These are phyloP conservation scores for Synergus laeviventris DNA, from an alignment of 2,888 invertebrate genomes.

Conservation along the genomic window DNA sequence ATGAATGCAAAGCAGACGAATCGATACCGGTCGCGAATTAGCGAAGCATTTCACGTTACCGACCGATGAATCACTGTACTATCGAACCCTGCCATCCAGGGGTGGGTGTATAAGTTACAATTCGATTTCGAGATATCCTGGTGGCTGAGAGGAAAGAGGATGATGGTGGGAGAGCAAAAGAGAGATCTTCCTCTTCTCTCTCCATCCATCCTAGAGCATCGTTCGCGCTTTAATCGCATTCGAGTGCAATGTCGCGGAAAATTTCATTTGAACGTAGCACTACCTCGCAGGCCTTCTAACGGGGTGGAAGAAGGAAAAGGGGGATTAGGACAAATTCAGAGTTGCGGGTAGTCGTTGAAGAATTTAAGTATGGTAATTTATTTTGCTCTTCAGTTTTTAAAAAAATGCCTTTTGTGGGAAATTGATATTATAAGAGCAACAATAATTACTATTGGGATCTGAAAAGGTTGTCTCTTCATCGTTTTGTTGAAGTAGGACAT, in stretches of 20 bases:
- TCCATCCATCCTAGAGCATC: slow-evolving; percentile 67
- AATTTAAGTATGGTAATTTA: slow-evolving; percentile 23
- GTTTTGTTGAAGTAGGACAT: slow-evolving; percentile 30
- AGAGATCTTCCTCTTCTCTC: slow-evolving; percentile 48
- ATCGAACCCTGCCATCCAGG: slow-evolving; percentile 37
- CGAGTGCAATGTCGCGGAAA: slow-evolving; percentile 78
- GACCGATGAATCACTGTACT: slow-evolving; percentile 64
- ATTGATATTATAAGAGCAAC: background rate
- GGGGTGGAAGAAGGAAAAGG: slow-evolving; percentile 54
- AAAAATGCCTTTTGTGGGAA: background rate
- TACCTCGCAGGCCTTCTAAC: slow-evolving; percentile 13
- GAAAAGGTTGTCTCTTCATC: slow-evolving; percentile 14
- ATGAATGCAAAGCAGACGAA: slow-evolving; percentile 52
- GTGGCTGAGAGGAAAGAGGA: slow-evolving; percentile 48
- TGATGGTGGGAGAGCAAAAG: slow-evolving; percentile 44
- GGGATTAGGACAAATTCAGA: slow-evolving; percentile 41
- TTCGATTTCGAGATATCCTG: slow-evolving; percentile 69
- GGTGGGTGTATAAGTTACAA: slow-evolving; percentile 68
- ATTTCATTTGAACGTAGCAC: slow-evolving; percentile 75
- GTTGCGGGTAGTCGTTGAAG: slow-evolving; percentile 29
- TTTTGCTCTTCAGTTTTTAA: background rate
- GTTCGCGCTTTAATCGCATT: slow-evolving; percentile 77
- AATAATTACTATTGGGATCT: background rate
- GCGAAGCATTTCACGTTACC: slow-evolving; percentile 60
- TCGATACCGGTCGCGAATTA: slow-evolving; percentile 62